These are phyloP conservation scores for Hymenochirus boettgeri DNA, from an alignment of 2,113 vertebrate species.

Conservation along the genomic window DNA sequence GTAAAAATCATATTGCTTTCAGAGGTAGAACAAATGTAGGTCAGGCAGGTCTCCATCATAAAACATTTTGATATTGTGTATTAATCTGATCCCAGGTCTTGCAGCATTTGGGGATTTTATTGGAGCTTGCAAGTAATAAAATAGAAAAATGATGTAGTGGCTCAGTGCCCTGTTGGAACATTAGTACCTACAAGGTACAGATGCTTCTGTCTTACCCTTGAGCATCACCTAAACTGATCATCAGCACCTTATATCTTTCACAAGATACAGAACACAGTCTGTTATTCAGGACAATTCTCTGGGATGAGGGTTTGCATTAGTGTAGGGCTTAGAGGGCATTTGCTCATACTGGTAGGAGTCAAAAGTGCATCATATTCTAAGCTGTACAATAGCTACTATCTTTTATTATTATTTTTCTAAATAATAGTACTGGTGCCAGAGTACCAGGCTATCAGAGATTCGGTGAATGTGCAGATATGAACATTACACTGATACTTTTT, in stretches of 20 bases:
- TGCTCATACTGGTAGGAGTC: too few species aligned
- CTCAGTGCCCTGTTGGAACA: slow-evolving; percentile 15
- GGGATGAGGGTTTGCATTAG: too few species aligned
- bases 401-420: too few species aligned
- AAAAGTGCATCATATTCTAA: too few species aligned
- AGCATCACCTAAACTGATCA: slow-evolving; percentile 8
- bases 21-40: slow-evolving; percentile 10
- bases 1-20: slow-evolving; percentile 13
- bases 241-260: slow-evolving; percentile 17
- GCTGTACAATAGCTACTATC: too few species aligned
- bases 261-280: not conserved
- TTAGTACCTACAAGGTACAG: slow-evolving; percentile 13
- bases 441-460: too few species aligned
- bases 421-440: too few species aligned
- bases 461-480: too few species aligned
- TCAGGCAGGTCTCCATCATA: slow-evolving; percentile 12
- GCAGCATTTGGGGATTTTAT: not conserved
- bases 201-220: not conserved
- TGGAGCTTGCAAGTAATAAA: slow-evolving; percentile 26
- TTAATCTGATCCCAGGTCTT: slow-evolving; percentile 18
- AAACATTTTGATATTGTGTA: slow-evolving; percentile 1
- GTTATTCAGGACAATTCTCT: not conserved
- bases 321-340: too few species aligned
- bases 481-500: too few species aligned
- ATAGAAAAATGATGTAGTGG: slow-evolving; percentile 19